phyloP scores from a whole-genome alignment of 2,888 invertebrate species.

The Melanchra persicariae region DNA sequence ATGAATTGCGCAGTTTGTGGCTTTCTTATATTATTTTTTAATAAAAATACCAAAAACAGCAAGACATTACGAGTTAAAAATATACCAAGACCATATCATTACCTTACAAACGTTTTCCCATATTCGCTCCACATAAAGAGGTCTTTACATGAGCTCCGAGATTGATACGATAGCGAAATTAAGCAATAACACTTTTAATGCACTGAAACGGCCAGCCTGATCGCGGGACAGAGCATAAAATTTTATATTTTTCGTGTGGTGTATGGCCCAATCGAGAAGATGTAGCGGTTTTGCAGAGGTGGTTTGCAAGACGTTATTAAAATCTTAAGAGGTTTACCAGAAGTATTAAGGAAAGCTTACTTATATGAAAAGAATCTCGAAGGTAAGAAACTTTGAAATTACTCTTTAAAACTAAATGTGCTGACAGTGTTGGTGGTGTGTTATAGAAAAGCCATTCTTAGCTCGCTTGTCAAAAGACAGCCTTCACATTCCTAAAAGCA shows the following conservation, averaged over 20 bases:
- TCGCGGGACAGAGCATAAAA: constrained; percentile 85
- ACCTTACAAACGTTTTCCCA: constrained; percentile 45
- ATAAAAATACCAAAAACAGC: background rate
- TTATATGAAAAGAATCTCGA: too few species aligned
- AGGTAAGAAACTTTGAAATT: too few species aligned
- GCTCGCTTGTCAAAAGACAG: too few species aligned
- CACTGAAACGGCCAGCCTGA: constrained; percentile 78
- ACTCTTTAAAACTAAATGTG: too few species aligned
- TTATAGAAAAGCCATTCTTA: too few species aligned
- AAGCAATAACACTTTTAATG: constrained; percentile 89
- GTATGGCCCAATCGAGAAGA: constrained; percentile 53
- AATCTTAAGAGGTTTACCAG: too few species aligned
- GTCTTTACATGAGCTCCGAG: constrained; percentile 67
- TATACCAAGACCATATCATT: constrained; percentile 42
- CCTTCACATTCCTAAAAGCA: too few species aligned
- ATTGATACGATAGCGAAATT: constrained; percentile 86
- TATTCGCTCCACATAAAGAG: constrained; percentile 60
- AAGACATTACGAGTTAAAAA: constrained; percentile 13
- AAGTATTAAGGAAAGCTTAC: too few species aligned
- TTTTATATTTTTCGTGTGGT: constrained; percentile 85
- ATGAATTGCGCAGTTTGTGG: too few species aligned
- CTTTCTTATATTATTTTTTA: background rate
- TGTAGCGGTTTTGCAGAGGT: constrained; percentile 64
- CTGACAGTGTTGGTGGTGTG: too few species aligned
- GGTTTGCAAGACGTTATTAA: too few species aligned